phyloP scores from a whole-genome alignment of 2,113 vertebrate species.

The Myrmophylax atrothorax region DNA sequence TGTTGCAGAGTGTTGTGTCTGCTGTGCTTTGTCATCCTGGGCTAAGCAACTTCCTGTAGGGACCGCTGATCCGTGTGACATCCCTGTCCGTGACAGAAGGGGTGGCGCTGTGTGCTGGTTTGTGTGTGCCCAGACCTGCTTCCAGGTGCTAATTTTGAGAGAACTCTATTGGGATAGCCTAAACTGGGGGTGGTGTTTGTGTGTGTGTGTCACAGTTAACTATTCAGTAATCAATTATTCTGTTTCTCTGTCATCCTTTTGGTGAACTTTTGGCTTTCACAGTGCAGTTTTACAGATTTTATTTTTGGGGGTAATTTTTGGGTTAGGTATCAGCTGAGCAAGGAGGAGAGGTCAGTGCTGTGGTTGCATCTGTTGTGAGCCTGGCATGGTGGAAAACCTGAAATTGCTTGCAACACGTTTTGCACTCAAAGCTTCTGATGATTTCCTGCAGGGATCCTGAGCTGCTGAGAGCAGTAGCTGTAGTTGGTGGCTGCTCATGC shows the following conservation, averaged over 20 bases:
- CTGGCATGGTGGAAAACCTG: background rate
- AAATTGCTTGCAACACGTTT: background rate
- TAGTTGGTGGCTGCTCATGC: background rate
- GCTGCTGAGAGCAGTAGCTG: accelerated
- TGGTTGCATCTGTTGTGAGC: background rate
- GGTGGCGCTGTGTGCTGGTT: background rate
- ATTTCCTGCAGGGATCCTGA: background rate
- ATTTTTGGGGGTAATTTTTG: background rate
- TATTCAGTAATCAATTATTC: background rate
- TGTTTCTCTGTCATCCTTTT: background rate
- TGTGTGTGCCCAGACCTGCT: background rate
- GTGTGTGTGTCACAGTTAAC: background rate
- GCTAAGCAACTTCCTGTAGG: background rate
- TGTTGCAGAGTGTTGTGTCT: background rate
- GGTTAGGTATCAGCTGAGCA: background rate
- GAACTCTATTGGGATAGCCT: background rate
- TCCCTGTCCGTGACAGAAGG: background rate
- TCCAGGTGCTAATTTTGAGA: background rate
- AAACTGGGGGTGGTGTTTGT: background rate
- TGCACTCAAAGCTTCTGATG: background rate
- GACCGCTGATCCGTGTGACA: background rate
- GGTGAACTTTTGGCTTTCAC: background rate
- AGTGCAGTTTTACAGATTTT: background rate
- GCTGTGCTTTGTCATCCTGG: background rate
- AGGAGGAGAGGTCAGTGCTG: background rate